Evolutionary conservation across 2,113 vertebrate genomes (phyloP).

Genomic region (Silurus asotus): DNA sequence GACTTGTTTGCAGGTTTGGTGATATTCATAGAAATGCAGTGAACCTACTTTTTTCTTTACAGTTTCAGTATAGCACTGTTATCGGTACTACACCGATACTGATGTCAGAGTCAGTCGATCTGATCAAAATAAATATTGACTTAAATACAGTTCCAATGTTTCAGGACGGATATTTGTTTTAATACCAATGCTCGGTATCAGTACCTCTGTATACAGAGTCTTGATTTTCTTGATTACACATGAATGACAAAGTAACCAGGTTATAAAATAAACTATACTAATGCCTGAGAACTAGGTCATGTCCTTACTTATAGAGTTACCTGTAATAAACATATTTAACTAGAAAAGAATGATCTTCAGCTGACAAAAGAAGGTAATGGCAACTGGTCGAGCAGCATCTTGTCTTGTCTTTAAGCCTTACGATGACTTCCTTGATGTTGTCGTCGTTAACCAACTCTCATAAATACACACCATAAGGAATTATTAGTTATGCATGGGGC

Average conservation of each 20-base stretch:
- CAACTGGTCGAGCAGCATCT: background rate
- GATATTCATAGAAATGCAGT: background rate
- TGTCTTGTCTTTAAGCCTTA: background rate
- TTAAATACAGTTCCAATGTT: background rate
- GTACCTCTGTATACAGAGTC: background rate
- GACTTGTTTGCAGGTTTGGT: background rate
- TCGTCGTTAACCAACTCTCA: background rate
- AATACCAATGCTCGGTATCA: background rate
- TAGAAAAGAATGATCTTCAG: background rate
- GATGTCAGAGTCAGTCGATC: background rate
- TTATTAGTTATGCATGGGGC: background rate
- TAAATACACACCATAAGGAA: background rate
- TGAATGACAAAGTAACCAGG: background rate
- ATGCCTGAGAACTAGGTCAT: background rate
- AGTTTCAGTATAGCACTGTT: background rate
- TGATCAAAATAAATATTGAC: background rate
- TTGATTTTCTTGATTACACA: background rate
- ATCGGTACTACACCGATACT: background rate
- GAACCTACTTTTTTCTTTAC: background rate
- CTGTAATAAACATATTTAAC: background rate
- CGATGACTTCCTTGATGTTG: background rate
- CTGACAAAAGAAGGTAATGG: background rate
- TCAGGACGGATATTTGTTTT: background rate
- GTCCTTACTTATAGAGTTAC: background rate
- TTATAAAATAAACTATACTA: background rate